Evolutionary conservation across 2,113 vertebrate genomes (phyloP).

Genomic region (Pseudorhombus dupliciocellatus): DNA sequence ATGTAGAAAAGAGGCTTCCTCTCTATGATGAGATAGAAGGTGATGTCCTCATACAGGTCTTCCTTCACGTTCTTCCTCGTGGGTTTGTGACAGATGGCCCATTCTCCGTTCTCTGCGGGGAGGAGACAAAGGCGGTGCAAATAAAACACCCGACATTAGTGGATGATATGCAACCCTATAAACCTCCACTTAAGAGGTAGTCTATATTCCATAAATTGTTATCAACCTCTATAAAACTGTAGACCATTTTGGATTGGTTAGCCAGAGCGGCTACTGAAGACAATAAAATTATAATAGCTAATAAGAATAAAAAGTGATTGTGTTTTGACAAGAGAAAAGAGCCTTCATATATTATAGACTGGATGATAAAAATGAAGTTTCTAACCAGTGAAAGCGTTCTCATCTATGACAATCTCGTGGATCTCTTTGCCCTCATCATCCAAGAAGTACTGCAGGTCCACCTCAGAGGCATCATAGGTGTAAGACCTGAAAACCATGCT

Average conservation of each 20-base stretch:
- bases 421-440: slow-evolving; percentile 79
- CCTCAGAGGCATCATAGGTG: slow-evolving; percentile 88
- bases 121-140: background rate
- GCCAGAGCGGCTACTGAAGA: background rate
- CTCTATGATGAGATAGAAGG: slow-evolving; percentile 91
- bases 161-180: background rate
- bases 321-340: background rate
- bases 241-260: background rate
- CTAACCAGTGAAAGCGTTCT: slow-evolving; percentile 89
- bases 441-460: slow-evolving; percentile 83
- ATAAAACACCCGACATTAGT: background rate
- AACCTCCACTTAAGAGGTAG: background rate
- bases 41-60: slow-evolving; percentile 85
- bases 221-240: background rate
- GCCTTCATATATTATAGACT: background rate
- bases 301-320: background rate
- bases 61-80: slow-evolving; percentile 83
- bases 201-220: background rate
- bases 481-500: slow-evolving; percentile 92
- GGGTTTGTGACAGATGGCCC: slow-evolving; percentile 89
- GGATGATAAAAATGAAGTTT: background rate
- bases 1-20: slow-evolving; percentile 93
- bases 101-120: slow-evolving; percentile 87
- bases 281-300: background rate
- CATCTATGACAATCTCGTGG: slow-evolving; percentile 88